Conservation (phyloP, 2,113 vertebrate genomes). For the Hippocampus abdominalis region DNA sequence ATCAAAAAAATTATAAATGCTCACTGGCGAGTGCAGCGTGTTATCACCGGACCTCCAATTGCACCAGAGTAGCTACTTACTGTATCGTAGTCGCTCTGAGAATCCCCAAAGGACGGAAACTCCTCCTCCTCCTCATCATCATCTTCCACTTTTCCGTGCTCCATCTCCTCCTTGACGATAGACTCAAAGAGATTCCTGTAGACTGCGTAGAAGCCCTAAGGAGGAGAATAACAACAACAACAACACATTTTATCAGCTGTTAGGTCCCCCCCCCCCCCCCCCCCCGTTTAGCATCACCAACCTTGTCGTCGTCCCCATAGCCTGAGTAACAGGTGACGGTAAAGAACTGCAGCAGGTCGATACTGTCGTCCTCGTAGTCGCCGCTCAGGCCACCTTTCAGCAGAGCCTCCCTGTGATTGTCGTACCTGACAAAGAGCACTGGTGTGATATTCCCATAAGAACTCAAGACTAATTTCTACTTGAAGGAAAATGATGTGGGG, state of each 20-base stretch:
- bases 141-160: slow-evolving; percentile 70
- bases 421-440: slow-evolving; percentile 80
- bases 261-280: too few relatives aligned
- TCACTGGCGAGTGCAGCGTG: not conserved
- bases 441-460: not conserved
- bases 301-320: slow-evolving; percentile 88
- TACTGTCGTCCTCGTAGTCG: slow-evolving; percentile 88
- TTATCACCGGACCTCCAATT: not conserved
- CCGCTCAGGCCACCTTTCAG: slow-evolving; percentile 85
- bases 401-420: slow-evolving; percentile 91
- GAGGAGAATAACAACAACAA: not conserved
- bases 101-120: slow-evolving; percentile 87
- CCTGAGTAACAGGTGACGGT: slow-evolving; percentile 93
- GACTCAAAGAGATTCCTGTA: slow-evolving; percentile 88
- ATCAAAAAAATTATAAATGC: not conserved
- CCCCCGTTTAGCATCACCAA: slow-evolving; percentile 38
- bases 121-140: slow-evolving; percentile 77
- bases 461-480: not conserved
- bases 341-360: slow-evolving; percentile 89
- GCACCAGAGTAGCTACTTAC: slow-evolving; percentile 64
- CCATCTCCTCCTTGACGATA: slow-evolving; percentile 87
- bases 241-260: not conserved
- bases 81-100: slow-evolving; percentile 88
- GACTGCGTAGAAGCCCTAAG: slow-evolving; percentile 87
- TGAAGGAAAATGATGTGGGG: not conserved